phyloP scores from a whole-genome alignment of 2,797 vertebrate genomes.

The Diplodus sargus region DNA sequence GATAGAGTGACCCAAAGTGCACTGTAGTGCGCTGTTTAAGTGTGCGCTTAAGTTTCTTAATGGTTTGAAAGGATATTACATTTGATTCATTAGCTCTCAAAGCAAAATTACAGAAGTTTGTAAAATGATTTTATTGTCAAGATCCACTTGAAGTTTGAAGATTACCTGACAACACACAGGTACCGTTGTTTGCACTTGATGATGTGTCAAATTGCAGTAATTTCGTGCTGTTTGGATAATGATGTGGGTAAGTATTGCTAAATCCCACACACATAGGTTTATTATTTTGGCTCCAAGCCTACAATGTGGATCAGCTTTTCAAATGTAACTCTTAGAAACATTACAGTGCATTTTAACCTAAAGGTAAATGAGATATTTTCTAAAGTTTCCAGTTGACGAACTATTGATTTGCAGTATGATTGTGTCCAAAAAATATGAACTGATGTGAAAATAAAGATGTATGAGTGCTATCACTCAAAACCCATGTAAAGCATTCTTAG shows the following conservation, averaged over 20 bases:
- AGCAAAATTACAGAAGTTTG: conserved; percentile 33
- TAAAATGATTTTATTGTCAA: conserved; percentile 41
- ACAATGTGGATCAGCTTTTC: conserved; percentile 32
- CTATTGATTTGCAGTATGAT: conserved; percentile 67
- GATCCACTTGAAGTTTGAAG: conserved; percentile 43
- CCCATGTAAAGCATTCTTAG: conserved; percentile 34
- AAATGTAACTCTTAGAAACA: conserved; percentile 38
- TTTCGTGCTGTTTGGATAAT: conserved; percentile 56
- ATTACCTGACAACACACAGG: conserved; percentile 44
- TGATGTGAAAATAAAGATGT: conserved; percentile 70
- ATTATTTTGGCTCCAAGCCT: conserved; percentile 25
- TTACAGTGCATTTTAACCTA: conserved; percentile 69
- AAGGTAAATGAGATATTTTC: conserved; percentile 60
- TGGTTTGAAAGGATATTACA: conserved; percentile 44
- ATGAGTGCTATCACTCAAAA: conserved; percentile 64
- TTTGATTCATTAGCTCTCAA: conserved; percentile 36
- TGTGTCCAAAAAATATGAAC: conserved; percentile 49
- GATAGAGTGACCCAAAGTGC: conserved; percentile 52
- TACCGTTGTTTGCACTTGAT: conserved; percentile 65
- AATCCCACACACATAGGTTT: conserved; percentile 33
- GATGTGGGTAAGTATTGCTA: conserved; percentile 38
- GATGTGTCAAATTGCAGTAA: conserved; percentile 61
- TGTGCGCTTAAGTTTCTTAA: conserved; percentile 36
- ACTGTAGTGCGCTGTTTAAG: conserved; percentile 48
- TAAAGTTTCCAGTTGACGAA: conserved; percentile 60